A percentile compares a stretch with the other conserved stretches of the same genome.
These are phyloP conservation scores for Pseudomyrmex dendroicus DNA, from an alignment of 1,140 invertebrate species.

Conservation along the genomic window DNA sequence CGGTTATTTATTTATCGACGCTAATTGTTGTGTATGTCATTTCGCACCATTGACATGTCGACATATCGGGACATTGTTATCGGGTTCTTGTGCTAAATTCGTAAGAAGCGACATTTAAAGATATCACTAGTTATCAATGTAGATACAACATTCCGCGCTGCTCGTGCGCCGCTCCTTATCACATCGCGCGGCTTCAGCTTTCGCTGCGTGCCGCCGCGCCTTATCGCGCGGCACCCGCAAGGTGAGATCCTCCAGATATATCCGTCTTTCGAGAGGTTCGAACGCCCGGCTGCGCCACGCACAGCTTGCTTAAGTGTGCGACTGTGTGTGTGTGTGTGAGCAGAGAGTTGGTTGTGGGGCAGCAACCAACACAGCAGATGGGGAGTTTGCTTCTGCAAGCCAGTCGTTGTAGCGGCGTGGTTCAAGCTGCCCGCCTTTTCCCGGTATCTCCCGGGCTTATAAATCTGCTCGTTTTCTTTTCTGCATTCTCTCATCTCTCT, in stretches of 20 bases:
- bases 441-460: slow-evolving; percentile 63
- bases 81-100: no score
- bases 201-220: slow-evolving; percentile 7
- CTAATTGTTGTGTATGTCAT: no score
- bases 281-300: slow-evolving; percentile 56
- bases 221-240: slow-evolving; percentile 61
- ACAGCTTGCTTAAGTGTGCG: slow-evolving; percentile 41
- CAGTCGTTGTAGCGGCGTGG: slow-evolving; percentile 82
- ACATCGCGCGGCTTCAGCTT: neutral
- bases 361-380: slow-evolving; percentile 76
- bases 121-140: neutral
- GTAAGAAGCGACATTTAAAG: no score
- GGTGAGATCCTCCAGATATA: slow-evolving; percentile 58
- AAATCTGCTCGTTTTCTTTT: slow-evolving; percentile 56
- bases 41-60: neutral
- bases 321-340: slow-evolving; percentile 37
- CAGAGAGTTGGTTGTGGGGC: slow-evolving; percentile 74
- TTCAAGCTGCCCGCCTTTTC: slow-evolving; percentile 80
- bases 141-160: neutral
- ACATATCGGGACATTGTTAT: no score
- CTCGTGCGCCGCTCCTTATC: slow-evolving; percentile 22
- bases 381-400: slow-evolving; percentile 77
- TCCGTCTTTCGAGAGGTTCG: slow-evolving; percentile 62
- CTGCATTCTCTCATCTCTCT: neutral
- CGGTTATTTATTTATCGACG: neutral